Evolutionary conservation across 1,140 invertebrate genomes (phyloP).

Genomic region (Drosophila jambulina): DNA sequence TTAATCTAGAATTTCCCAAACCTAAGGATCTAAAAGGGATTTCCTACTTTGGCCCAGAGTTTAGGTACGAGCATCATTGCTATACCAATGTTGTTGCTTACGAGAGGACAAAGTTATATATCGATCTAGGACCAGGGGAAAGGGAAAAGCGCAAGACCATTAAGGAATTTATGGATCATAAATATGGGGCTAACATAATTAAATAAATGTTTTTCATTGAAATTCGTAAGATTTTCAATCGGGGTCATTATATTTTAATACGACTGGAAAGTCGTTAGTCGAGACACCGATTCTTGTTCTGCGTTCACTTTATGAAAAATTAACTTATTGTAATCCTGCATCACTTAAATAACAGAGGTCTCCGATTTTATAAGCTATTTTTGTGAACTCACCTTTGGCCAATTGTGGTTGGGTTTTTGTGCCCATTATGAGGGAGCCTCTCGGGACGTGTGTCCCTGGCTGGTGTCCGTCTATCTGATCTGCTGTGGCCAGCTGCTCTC

Average conservation of each 20-base stretch:
- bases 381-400: constrained; percentile 62
- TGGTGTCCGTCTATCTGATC: constrained; percentile 35
- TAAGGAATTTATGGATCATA: background rate
- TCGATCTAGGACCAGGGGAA: background rate
- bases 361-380: too few relatives aligned
- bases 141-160: background rate
- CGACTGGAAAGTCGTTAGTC: background rate
- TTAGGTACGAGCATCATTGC: constrained; percentile 11
- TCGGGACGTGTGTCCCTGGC: constrained; percentile 24
- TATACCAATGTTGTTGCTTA: constrained; percentile 4
- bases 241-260: background rate
- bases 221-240: background rate
- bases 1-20: too few relatives aligned
- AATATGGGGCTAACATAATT: background rate
- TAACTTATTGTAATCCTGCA: background rate
- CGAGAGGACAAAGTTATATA: background rate
- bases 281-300: background rate
- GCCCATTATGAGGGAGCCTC: constrained; percentile 69
- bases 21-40: background rate
- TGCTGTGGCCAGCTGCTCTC: constrained; percentile 22
- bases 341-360: background rate
- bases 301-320: background rate
- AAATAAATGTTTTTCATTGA: too few relatives aligned
- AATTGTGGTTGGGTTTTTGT: constrained; percentile 78
- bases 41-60: background rate